Evolutionary conservation across 2,797 vertebrate genomes (phyloP), one percentile per base, ranked within the genome.

Genomic region (Myotis myotis): DNA sequence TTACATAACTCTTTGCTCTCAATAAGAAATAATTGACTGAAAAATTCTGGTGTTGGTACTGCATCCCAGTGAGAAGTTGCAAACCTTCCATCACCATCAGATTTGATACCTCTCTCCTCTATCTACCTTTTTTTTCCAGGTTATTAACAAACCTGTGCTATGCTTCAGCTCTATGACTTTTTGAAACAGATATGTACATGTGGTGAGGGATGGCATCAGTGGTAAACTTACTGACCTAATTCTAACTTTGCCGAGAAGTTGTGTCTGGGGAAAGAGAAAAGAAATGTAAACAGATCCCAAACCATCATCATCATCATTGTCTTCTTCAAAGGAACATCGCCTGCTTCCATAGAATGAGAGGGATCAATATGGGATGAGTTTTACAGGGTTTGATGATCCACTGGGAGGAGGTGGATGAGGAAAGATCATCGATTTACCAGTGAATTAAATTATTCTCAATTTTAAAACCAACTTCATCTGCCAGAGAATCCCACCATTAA

Each of bases 1-100:
- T 95, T 92, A 55, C 6, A 8, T 95, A 95, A 62, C n/a, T 62
- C 11, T 91, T 53, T 86, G 75, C 36, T 84, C 83, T 84, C 83
- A 25, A 68, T 6, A 49, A 91, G 64, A 28, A 57, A 68, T 57
- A 90, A 72, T 22, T 96, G 79, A 89, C 55, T 91, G 53, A 25
- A 64, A 89, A 86, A 76, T 23, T 6, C 60, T 78, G 57, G 53
- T 23, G 55, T 36, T 66, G 64, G 85, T 71, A 38, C 4, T 83
- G 36, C 19, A 62, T 96, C 93, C 68, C 92, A 86, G 83, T 88
- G 71, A 83, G 75, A 90, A 53, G 4, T 44, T 60, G 38, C 78
- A 76, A 85, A 74, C 33, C 25, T 13, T 91, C 20, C 70, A 6
- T 79, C 87, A 93, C 1, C 38, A 4, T 28, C 55, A 87, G 53